These are phyloP conservation scores for Apeira syringaria DNA, from an alignment of 2,888 invertebrate species.

Conservation along the genomic window DNA sequence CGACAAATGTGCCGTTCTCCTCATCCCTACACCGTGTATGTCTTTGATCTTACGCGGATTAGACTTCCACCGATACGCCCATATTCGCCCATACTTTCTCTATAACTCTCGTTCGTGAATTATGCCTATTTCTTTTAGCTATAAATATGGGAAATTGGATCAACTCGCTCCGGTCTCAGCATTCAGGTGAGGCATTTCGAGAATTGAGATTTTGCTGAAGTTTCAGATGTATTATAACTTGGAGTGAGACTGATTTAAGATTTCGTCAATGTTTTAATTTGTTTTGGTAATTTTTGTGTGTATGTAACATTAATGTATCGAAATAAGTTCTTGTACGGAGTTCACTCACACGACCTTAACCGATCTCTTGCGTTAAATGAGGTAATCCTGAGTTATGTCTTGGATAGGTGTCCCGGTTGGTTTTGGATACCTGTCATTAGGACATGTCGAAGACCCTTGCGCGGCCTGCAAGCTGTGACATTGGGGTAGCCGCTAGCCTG, in stretches of 20 bases:
- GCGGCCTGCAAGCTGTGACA: no score
- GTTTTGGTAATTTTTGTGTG: neutral
- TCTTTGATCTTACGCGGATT: constrained; percentile 28
- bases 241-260: neutral
- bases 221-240: neutral
- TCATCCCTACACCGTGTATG: neutral
- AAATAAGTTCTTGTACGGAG: no score
- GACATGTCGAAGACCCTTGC: no score
- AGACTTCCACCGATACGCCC: constrained; percentile 16
- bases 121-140: constrained; percentile 15
- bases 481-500: no score
- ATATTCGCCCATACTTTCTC: constrained; percentile 12
- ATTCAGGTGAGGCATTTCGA: constrained; percentile 7
- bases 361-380: no score
- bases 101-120: constrained; percentile 13
- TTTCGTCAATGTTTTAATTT: no score
- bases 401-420: no score
- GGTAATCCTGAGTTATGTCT: no score
- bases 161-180: constrained; percentile 5
- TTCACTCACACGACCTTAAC: no score
- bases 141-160: constrained; percentile 18
- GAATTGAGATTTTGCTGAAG: constrained; percentile 2
- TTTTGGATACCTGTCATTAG: no score
- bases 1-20: neutral
- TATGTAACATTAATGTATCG: no score